These are phyloP conservation scores for Sepioteuthis lessoniana DNA, from an alignment of 2,888 invertebrate species.

Conservation along the genomic window DNA sequence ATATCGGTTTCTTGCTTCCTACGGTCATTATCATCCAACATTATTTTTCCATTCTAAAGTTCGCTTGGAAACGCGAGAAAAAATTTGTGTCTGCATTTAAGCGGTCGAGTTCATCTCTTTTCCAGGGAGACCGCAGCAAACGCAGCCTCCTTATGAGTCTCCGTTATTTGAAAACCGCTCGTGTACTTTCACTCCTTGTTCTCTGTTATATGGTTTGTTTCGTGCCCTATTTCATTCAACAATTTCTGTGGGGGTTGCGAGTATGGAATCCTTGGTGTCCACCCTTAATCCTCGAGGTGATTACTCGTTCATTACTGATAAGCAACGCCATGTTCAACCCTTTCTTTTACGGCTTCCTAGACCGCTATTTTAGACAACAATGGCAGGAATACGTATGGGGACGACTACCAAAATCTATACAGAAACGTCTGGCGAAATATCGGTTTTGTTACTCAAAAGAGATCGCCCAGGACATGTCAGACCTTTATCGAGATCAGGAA, in stretches of 20 bases:
- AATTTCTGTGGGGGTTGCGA: constrained; percentile 41
- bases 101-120: neutral
- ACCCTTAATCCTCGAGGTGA: constrained; percentile 25
- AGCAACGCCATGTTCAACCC: constrained; percentile 43
- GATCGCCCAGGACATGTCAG: constrained; percentile 44
- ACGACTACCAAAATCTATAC: neutral
- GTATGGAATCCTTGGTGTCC: constrained; percentile 45
- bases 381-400: constrained; percentile 42
- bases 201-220: constrained; percentile 39
- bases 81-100: constrained; percentile 36
- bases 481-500: constrained; percentile 35
- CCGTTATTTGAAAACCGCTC: neutral
- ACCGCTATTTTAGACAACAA: neutral
- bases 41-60: constrained; percentile 11
- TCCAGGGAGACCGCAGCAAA: neutral
- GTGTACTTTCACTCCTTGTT: constrained; percentile 6
- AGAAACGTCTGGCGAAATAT: neutral
- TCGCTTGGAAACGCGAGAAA: constrained; percentile 44
- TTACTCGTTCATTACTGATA: constrained; percentile 5
- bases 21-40: constrained; percentile 39
- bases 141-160: constrained; percentile 2
- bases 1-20: constrained; percentile 38
- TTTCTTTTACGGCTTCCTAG: constrained; percentile 39
- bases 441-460: constrained; percentile 14
- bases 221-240: constrained; percentile 37